phyloP scores from a whole-genome alignment of 2,888 invertebrate species.

The Aquatica leii region DNA sequence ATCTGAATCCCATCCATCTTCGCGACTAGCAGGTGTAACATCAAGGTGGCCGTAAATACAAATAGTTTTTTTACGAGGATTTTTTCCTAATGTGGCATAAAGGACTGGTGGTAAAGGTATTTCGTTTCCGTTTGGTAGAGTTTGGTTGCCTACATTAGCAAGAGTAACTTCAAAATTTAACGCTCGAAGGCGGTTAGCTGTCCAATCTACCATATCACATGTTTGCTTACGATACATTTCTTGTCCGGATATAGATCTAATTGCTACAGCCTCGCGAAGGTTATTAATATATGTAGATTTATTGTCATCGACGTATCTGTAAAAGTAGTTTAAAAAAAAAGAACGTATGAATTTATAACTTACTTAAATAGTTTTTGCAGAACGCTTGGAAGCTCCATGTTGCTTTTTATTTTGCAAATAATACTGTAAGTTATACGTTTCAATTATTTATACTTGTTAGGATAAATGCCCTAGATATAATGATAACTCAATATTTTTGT shows the following conservation, averaged over 20 bases:
- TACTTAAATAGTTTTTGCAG: too few relatives aligned
- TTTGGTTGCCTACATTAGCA: slow-evolving; percentile 79
- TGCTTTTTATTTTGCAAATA: too few relatives aligned
- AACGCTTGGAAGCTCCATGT: too few relatives aligned
- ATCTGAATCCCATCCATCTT: slow-evolving; percentile 96
- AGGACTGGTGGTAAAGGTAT: slow-evolving; percentile 87
- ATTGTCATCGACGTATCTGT: slow-evolving; percentile 83
- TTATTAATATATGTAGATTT: slow-evolving; percentile 78
- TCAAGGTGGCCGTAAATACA: slow-evolving; percentile 97
- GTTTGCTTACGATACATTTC: slow-evolving; percentile 84
- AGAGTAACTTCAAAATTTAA: slow-evolving; percentile 78
- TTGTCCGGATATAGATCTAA: slow-evolving; percentile 95
- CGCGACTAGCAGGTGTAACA: slow-evolving; percentile 93
- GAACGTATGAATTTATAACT: too few relatives aligned
- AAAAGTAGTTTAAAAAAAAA: slow-evolving; percentile 26
- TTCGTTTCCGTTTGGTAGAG: slow-evolving; percentile 72
- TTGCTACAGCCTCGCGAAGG: slow-evolving; percentile 87
- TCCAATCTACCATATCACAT: slow-evolving; percentile 87
- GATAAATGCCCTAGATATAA: too few relatives aligned
- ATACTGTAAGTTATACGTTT: too few relatives aligned
- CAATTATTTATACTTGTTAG: too few relatives aligned
- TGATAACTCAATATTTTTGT: too few relatives aligned
- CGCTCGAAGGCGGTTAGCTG: slow-evolving; percentile 70
- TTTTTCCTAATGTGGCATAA: slow-evolving; percentile 80
- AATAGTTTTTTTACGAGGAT: slow-evolving; percentile 89